Evolutionary conservation across 2,888 invertebrate genomes (phyloP).

Genomic region (Abrostola tripartita): DNA sequence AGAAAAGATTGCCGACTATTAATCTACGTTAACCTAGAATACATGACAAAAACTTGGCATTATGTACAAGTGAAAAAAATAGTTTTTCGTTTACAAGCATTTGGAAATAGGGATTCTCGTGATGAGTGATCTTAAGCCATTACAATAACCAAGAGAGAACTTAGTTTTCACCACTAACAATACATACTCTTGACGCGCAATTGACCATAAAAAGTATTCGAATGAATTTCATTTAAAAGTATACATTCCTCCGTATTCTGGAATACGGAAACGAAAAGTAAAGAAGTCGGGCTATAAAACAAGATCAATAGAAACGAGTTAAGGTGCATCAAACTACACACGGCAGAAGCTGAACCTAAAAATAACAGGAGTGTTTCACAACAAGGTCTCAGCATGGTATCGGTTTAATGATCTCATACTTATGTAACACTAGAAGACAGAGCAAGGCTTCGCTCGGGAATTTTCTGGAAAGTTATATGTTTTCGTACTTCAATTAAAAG

Average conservation of each 20-base stretch:
- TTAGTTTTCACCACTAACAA: not conserved
- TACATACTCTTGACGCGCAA: not conserved
- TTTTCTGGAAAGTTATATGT: constrained; percentile 13
- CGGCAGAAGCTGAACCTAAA: constrained; percentile 47
- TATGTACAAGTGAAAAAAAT: not conserved
- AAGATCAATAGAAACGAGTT: constrained; percentile 25
- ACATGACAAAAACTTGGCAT: constrained; percentile 1
- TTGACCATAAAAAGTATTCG: constrained; percentile 5
- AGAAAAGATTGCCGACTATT: constrained; percentile 32
- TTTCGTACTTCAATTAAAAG: constrained; percentile 6
- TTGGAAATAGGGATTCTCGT: not conserved
- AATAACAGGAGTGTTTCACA: constrained; percentile 56
- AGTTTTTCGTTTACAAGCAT: not conserved
- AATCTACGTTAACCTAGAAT: constrained; percentile 21
- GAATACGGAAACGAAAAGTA: constrained; percentile 2
- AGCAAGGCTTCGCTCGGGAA: constrained; percentile 14
- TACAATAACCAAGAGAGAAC: not conserved
- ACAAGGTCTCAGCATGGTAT: constrained; percentile 50
- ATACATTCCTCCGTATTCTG: constrained; percentile 7
- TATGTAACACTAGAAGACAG: constrained; percentile 33
- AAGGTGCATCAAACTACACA: constrained; percentile 48
- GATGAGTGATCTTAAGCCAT: not conserved
- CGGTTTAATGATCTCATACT: constrained; percentile 38
- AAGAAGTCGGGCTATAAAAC: constrained; percentile 3
- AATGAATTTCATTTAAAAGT: constrained; percentile 4